Base-by-base conservation (phyloP, 2,797 vertebrate species). In the Podarcis lilfordi region DNA sequence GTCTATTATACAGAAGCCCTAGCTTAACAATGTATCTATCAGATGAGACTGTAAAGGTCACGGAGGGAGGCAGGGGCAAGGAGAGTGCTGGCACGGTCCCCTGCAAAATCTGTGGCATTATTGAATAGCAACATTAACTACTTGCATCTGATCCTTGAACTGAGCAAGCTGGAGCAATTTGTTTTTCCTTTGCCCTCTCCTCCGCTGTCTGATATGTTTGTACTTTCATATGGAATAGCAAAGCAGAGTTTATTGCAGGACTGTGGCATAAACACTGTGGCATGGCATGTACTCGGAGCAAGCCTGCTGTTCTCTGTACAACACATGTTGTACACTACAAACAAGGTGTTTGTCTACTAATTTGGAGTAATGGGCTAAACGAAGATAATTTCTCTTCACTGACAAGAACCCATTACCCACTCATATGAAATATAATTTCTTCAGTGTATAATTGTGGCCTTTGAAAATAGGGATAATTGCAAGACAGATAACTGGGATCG, bases 331-430 rank as follows among this genome's bases (percentile, higher is more conserved):
- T 84, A 37, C 40, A 71, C 69, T 92, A 84, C 91, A 94, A 29
- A 5, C 2, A 91, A 83, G 43, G 45, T 86, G 72, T 88, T 87
- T 77, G 1, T 86, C 45, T 74, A 61, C 78, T 78, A 88, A 87
- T 90, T 93, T 91, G 92, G 84, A 95, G 87, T 93, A 95, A 95
- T 85, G 86, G 86, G 17, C 25, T 69, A 79, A 94, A 94, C 91
- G 81, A 82, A 91, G 82, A 89, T 75, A 86, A 92, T 94, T 93
- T 86, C 61, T 94, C 86, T 93, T 89, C 82, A 7, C 64, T 92
- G 90, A 91, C 84, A 90, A 78, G 87, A 91, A 89, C 0, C 19
- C 81, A 87, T 96, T 93, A 94, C 15, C 84, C 66, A 80, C 74
- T 86, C 79, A 21, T 76, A 90, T 27, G 71, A 5, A 79, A 27